These are phyloP conservation scores for Drepanosiphum platanoidis DNA, from an alignment of 2,888 invertebrate genomes.

Conservation along the genomic window DNA sequence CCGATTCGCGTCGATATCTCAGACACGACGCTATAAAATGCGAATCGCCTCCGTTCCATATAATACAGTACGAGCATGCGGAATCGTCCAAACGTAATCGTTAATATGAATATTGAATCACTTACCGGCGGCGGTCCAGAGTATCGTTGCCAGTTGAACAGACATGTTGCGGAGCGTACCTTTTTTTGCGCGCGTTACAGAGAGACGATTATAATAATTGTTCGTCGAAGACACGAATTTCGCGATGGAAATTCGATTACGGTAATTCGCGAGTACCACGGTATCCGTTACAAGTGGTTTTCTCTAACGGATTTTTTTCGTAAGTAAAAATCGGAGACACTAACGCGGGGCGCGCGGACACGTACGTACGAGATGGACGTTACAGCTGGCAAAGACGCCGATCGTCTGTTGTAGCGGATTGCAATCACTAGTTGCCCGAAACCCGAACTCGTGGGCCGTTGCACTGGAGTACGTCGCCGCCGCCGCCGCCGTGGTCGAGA, in stretches of 20 bases:
- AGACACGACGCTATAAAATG: background rate
- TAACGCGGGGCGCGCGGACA: background rate
- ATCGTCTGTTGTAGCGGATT: too few species aligned
- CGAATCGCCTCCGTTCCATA: background rate
- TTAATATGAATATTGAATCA: background rate
- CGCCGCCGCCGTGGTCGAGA: background rate
- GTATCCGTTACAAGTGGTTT: background rate
- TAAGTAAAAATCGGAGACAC: background rate
- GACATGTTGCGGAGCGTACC: background rate
- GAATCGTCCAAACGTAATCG: too few species aligned
- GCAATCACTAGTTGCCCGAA: background rate
- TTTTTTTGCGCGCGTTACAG: background rate
- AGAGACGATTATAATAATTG: background rate
- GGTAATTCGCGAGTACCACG: background rate
- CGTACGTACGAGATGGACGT: background rate
- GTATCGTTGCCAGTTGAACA: background rate
- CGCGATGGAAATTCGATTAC: background rate
- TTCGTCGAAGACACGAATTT: background rate
- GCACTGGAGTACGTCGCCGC: conserved; percentile 32
- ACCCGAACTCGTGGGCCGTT: conserved; percentile 44
- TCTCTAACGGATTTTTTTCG: background rate
- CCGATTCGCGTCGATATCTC: background rate
- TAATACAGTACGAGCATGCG: too few species aligned
- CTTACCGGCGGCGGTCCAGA: conserved; percentile 43
- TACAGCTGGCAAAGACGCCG: conserved; percentile 35